These are phyloP conservation scores for Trachurus trachurus DNA, from an alignment of 2,797 vertebrate species.

Conservation along the genomic window DNA sequence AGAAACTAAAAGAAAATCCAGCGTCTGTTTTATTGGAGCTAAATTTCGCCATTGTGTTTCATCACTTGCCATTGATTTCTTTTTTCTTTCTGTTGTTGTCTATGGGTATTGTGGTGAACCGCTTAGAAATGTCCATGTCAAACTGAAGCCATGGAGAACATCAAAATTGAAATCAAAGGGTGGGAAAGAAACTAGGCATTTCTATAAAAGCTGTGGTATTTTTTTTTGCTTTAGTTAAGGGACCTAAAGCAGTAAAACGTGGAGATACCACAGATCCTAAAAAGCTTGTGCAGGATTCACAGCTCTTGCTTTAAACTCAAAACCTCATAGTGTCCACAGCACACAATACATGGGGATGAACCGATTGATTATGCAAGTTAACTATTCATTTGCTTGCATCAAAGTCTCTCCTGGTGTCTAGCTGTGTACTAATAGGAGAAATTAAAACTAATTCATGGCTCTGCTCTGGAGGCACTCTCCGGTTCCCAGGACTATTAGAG, in stretches of 20 bases:
- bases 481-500: constrained; percentile 62
- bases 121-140: constrained; percentile 66
- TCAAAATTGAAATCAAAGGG: constrained; percentile 71
- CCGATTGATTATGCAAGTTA: constrained; percentile 26
- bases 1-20: constrained; percentile 30
- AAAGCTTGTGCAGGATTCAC: constrained; percentile 41
- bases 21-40: constrained; percentile 63
- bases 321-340: constrained; percentile 18
- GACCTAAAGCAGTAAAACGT: constrained; percentile 41
- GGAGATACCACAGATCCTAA: constrained; percentile 42
- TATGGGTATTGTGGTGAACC: constrained; percentile 73
- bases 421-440: constrained; percentile 49
- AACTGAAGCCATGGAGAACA: constrained; percentile 61
- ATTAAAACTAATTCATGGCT: constrained; percentile 46
- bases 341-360: not conserved
- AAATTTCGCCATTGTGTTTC: constrained; percentile 68
- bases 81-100: constrained; percentile 55
- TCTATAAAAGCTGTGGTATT: constrained; percentile 65
- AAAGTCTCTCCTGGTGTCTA: constrained; percentile 36
- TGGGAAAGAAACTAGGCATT: constrained; percentile 59
- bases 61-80: constrained; percentile 63
- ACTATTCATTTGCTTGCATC: constrained; percentile 26
- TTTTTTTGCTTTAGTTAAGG: constrained; percentile 46
- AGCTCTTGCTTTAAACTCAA: constrained; percentile 39
- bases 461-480: constrained; percentile 47